Percentiles rank a stretch among this genome's conserved stretches.
Evolutionary conservation across 2,113 vertebrate species (phyloP).

Genomic region (Uropsilus gracilis): DNA sequence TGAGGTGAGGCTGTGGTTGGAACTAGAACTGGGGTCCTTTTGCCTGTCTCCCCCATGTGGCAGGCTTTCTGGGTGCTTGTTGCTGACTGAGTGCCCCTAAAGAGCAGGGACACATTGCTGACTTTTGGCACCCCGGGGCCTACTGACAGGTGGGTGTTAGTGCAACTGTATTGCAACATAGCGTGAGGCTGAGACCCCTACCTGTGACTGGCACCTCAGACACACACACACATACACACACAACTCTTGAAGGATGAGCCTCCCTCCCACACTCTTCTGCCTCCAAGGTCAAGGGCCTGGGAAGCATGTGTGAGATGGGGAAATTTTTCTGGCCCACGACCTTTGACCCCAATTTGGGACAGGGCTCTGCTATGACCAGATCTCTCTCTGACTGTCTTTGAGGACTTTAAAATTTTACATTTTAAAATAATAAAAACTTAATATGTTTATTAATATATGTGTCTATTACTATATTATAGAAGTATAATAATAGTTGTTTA

Average conservation of each 20-base stretch:
- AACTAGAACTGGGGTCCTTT: neutral
- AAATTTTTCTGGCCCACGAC: neutral
- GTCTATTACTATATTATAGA: too few relatives aligned
- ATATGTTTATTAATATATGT: too few relatives aligned
- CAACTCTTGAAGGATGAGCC: neutral
- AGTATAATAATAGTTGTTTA: too few relatives aligned
- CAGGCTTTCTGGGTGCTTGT: too few relatives aligned
- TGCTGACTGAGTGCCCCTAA: accelerated
- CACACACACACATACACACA: too few relatives aligned
- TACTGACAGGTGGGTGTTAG: neutral
- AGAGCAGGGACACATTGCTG: neutral
- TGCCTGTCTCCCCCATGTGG: accelerated
- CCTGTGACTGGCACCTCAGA: neutral
- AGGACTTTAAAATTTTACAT: neutral
- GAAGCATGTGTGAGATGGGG: neutral
- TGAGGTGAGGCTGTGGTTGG: neutral
- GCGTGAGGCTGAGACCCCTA: neutral
- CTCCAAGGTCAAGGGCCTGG: neutral
- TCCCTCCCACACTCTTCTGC: neutral
- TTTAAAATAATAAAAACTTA: conserved; percentile 1
- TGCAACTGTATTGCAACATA: neutral
- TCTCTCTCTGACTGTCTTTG: neutral
- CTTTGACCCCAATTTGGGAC: neutral
- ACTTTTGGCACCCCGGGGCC: neutral
- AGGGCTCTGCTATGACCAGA: neutral